Conservation (phyloP, 1,140 invertebrate species). For the Dendrolimus punctatus region DNA sequence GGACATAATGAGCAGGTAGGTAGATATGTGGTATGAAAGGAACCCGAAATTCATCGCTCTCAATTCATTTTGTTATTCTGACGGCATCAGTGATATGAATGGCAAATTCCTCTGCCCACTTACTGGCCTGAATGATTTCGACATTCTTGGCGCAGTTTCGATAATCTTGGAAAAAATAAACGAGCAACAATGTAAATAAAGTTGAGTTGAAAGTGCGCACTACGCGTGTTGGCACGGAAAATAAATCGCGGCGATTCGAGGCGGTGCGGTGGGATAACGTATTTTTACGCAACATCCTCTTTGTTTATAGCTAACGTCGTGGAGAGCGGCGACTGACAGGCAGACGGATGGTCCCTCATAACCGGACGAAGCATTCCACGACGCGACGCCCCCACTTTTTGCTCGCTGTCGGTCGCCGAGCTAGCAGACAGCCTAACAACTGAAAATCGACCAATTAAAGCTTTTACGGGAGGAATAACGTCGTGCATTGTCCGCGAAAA, state of each 20-base stretch:
- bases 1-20: too few species aligned
- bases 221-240: slow-evolving; percentile 38
- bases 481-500: slow-evolving; percentile 40
- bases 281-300: slow-evolving; percentile 67
- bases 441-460: slow-evolving; percentile 67
- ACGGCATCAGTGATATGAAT: slow-evolving; percentile 55
- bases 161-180: slow-evolving; percentile 68
- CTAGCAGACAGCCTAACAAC: slow-evolving; percentile 28
- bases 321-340: slow-evolving; percentile 13
- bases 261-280: slow-evolving; percentile 45
- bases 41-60: too few species aligned
- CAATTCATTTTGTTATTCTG: slow-evolving; percentile 21
- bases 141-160: slow-evolving; percentile 67
- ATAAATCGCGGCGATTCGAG: slow-evolving; percentile 62
- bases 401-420: slow-evolving; percentile 29
- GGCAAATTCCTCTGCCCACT: slow-evolving; percentile 65
- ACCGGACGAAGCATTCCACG: slow-evolving; percentile 61
- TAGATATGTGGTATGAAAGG: too few species aligned
- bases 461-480: slow-evolving; percentile 60
- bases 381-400: slow-evolving; percentile 63
- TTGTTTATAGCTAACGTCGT: slow-evolving; percentile 57
- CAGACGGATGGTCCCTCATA: slow-evolving; percentile 63
- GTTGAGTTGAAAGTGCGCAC: slow-evolving; percentile 49
- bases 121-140: slow-evolving; percentile 69
- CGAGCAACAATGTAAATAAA: slow-evolving; percentile 58